These are phyloP conservation scores for Myrmecobius fasciatus DNA, from an alignment of 2,113 vertebrate genomes.

Conservation along the genomic window DNA sequence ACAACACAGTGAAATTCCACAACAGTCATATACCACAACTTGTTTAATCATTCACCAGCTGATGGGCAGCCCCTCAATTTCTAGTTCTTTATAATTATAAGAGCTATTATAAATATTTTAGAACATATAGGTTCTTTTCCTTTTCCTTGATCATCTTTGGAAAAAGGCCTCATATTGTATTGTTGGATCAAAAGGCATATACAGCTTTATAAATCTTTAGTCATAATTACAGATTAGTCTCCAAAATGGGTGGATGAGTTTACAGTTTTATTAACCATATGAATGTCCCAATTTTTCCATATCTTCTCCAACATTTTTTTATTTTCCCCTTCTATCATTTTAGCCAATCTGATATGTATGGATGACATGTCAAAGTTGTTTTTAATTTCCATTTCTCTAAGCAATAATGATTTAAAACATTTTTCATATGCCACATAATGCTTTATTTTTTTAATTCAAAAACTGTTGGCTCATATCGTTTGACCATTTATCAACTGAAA, in stretches of 20 bases:
- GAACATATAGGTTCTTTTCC: not conserved
- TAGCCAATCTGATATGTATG: not conserved
- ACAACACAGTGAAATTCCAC: not conserved
- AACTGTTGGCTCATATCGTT: not conserved
- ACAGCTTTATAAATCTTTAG: not conserved
- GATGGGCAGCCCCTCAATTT: not conserved
- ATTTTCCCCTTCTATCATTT: not conserved
- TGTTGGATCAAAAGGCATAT: not conserved
- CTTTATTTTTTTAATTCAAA: not conserved
- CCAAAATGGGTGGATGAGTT: no score
- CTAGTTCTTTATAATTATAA: not conserved
- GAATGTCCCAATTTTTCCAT: not conserved
- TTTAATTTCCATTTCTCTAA: not conserved
- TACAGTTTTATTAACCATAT: not conserved
- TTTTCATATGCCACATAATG: not conserved
- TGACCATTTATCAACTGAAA: not conserved
- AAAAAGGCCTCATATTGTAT: not conserved
- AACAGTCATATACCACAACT: not conserved
- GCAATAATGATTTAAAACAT: not conserved
- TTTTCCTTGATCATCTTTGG: not conserved
- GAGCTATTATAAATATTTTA: not conserved
- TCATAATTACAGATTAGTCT: not conserved
- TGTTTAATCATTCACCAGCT: not conserved
- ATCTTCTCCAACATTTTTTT: not conserved
- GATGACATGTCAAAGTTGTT: not conserved